Evolutionary conservation across 2,888 invertebrate species (phyloP), one percentile per base, ranked within the genome.

Genomic region (Octodonta nipae): DNA sequence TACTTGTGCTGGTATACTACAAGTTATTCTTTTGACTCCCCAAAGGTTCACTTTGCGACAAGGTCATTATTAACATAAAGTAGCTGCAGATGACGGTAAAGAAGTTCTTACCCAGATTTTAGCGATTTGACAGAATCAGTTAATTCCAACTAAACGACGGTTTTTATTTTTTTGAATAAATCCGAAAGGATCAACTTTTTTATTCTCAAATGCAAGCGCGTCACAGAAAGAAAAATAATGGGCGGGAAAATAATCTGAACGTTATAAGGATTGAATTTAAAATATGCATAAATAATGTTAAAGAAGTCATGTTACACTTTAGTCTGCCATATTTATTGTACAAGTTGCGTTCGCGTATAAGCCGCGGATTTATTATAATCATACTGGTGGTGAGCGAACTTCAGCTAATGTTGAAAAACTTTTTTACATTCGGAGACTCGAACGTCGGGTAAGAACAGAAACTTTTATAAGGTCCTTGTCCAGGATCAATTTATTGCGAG

Each of bases 291-390:
- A 45, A 46, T 47, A 45, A 42, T 49, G 36, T 43, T 49, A 50
- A 53, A 50, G 49, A 49, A 51, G 47, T 50, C 53, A 50, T 44
- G 51, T 50, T 54, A 51, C 50, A 50, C 49, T 51, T 51, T 47
- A 50, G 47, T 42, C 46, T 45, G 46, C 47, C 47, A 44, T 53
- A 53, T 51, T 54, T 50, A 53, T 51, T 47, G 40, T 43, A 45
- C 46, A 41, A 44, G 43, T 37, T 44, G 51, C 45, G 45, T 48
- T 43, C 12, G 17, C 41, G 45, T 47, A 51, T 51, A 54, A 51
- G 51, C 47, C 47, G 41, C 41, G 47, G 49, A 52, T 52, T 51
- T 51, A 51, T 52, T 49, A 48, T 50, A 46, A 52, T 49, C 49
- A 50, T 49, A 47, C 44, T 45, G 4, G 22, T 3, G 11, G 22